A percentile compares a stretch with the other conserved stretches of the same genome.
phyloP scores from a whole-genome alignment of 2,113 vertebrate genomes.

The Petrocephalus microphthalmus region DNA sequence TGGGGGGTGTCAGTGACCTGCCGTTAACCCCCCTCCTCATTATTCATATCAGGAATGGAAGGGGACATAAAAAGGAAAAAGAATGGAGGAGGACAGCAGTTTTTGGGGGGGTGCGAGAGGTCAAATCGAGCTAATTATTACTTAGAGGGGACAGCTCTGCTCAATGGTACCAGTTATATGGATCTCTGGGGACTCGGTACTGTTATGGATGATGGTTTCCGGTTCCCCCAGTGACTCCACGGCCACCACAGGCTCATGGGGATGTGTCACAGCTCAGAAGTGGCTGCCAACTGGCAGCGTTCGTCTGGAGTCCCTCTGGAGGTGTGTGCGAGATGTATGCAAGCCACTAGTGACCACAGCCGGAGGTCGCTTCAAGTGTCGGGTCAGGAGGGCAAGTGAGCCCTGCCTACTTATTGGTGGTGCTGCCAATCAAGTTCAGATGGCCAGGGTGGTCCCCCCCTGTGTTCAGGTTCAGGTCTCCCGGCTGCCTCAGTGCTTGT shows the following conservation, averaged over 20 bases:
- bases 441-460: neutral
- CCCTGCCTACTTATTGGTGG: neutral
- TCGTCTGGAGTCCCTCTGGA: neutral
- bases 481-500: neutral
- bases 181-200: conserved; percentile 65
- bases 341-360: neutral
- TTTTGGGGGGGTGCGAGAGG: conserved; percentile 42
- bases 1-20: conserved; percentile 78
- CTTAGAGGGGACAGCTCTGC: conserved; percentile 63
- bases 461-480: neutral
- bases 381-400: neutral
- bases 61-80: conserved; percentile 57
- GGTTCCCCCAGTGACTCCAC: conserved; percentile 23
- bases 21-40: conserved; percentile 84
- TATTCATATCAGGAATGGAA: conserved; percentile 85
- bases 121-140: conserved; percentile 87
- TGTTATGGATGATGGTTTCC: conserved; percentile 46
- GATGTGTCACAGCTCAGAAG: neutral
- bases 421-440: neutral
- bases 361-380: neutral
- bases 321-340: neutral
- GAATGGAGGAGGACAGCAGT: conserved; percentile 39
- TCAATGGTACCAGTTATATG: conserved; percentile 75
- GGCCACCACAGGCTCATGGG: neutral
- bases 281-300: neutral